phyloP scores from a whole-genome alignment of 2,888 invertebrate genomes.

The Mesorhabditis sp. region DNA sequence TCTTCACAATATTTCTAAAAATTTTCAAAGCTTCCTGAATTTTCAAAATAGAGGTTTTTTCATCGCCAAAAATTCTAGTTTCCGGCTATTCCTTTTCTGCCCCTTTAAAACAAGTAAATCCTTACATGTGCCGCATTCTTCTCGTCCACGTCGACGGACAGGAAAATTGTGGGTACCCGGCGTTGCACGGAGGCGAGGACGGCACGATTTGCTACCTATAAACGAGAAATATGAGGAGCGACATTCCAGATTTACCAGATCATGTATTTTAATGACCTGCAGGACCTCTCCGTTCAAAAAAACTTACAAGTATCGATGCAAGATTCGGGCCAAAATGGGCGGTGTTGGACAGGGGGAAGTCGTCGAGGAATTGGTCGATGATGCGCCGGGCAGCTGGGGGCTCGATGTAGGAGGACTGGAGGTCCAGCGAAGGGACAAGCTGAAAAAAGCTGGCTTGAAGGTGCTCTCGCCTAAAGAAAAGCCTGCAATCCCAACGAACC shows the following conservation, averaged over 20 bases:
- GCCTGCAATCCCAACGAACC: slow-evolving; percentile 13
- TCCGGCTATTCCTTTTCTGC: too few species aligned
- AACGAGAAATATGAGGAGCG: not conserved
- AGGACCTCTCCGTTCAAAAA: not conserved
- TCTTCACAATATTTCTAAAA: not conserved
- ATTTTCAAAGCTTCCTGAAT: too few species aligned
- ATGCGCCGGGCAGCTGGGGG: slow-evolving; percentile 32
- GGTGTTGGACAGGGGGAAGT: slow-evolving; percentile 43
- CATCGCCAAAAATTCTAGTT: not conserved
- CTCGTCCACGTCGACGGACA: slow-evolving; percentile 39
- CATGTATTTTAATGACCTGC: too few species aligned
- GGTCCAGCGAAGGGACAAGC: slow-evolving; percentile 52
- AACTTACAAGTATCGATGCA: slow-evolving; percentile 25
- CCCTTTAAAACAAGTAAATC: not conserved
- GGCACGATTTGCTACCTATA: slow-evolving; percentile 11
- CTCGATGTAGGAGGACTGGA: slow-evolving; percentile 48
- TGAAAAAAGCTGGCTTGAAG: slow-evolving; percentile 11
- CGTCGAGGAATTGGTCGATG: slow-evolving; percentile 45
- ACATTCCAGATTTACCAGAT: not conserved
- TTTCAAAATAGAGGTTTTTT: too few species aligned
- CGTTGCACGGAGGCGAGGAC: slow-evolving; percentile 41
- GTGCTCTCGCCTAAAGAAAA: not conserved
- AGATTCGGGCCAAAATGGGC: slow-evolving; percentile 51
- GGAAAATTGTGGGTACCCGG: slow-evolving; percentile 40
- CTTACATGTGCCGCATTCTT: slow-evolving; percentile 27